A percentile compares a stretch with the other conserved stretches of the same genome.
phyloP scores from a whole-genome alignment of 2,113 vertebrate genomes.

The Grammomys dolichurus region DNA sequence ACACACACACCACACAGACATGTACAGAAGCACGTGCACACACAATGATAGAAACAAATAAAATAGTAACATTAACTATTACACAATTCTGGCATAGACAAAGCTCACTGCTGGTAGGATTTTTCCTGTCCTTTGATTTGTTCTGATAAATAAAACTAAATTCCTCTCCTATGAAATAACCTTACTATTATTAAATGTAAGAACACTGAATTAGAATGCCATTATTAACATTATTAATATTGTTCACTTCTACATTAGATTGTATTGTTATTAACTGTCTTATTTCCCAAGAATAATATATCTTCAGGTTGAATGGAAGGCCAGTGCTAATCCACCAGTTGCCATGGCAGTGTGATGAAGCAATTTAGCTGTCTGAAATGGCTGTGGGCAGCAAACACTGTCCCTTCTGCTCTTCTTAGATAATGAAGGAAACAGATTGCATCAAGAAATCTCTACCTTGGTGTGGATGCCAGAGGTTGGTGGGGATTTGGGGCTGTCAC shows the following conservation, averaged over 20 bases:
- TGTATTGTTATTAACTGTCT: constrained; percentile 8
- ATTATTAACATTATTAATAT: constrained; percentile 24
- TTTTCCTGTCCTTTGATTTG: not conserved
- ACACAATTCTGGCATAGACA: not conserved
- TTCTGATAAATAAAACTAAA: constrained; percentile 2
- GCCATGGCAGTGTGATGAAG: not conserved
- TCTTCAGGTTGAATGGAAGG: not conserved
- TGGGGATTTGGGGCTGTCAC: not conserved
- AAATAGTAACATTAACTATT: not conserved
- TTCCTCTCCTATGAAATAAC: not conserved
- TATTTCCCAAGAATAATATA: not conserved
- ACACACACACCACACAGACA: too few relatives aligned
- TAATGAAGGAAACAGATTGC: not conserved
- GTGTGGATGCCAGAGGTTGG: not conserved
- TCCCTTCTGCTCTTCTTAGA: not conserved
- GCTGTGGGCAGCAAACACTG: not conserved
- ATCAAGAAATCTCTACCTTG: not conserved
- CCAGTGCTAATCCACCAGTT: not conserved
- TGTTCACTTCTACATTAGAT: constrained; percentile 25
- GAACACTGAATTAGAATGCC: not conserved
- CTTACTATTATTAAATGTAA: not conserved
- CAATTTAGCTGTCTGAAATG: not conserved
- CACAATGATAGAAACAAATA: not conserved
- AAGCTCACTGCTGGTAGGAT: not conserved
- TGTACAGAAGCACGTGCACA: not conserved